Conservation (phyloP, 1,140 invertebrate genomes). For the Vanessa tameamea region DNA sequence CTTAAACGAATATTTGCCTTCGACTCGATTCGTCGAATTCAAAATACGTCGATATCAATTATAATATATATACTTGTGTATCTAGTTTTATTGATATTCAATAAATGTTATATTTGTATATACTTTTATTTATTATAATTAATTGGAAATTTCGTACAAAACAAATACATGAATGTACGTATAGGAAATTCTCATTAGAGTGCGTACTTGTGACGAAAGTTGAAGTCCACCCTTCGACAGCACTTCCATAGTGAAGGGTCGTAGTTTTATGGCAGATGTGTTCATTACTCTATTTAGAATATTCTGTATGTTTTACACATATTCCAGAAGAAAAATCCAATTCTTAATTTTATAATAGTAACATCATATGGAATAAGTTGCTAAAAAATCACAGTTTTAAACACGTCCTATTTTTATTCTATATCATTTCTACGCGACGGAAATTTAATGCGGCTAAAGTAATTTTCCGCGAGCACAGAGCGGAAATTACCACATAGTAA, state of each 20-base stretch:
- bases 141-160: not conserved
- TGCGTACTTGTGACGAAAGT: constrained; percentile 27
- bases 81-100: no score
- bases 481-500: constrained; percentile 81
- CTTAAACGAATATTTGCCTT: not conserved
- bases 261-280: constrained; percentile 16
- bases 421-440: constrained; percentile 46
- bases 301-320: not conserved
- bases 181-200: constrained; percentile 27
- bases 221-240: constrained; percentile 26
- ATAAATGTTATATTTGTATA: no score
- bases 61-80: no score
- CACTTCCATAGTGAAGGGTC: constrained; percentile 26
- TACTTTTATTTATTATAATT: no score
- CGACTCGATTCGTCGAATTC: no score
- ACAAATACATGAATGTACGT: not conserved
- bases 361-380: not conserved
- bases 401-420: constrained; percentile 13
- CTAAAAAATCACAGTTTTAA: constrained; percentile 9
- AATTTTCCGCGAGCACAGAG: constrained; percentile 77
- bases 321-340: no score
- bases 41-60: no score
- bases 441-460: constrained; percentile 79
- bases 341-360: no score
- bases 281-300: constrained; percentile 16